Evolutionary conservation across 2,797 vertebrate species (phyloP), one percentile per base, ranked within the genome.

Genomic region (Siniperca scherzeri): DNA sequence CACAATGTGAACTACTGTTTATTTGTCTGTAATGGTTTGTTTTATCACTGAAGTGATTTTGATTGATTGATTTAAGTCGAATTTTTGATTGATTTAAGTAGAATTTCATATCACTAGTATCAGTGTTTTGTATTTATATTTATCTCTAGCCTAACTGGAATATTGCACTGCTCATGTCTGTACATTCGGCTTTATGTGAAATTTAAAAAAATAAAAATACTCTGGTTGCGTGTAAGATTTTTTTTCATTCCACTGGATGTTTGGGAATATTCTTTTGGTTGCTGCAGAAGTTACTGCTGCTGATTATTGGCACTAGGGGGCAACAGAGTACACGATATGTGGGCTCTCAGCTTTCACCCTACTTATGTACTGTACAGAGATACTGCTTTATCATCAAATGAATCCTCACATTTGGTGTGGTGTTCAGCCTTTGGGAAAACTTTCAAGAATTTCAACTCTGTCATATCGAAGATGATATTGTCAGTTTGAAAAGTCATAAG

Each of bases 111-210:
- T 71, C 42, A 50, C 12, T 53, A 33, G 0, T 76, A 25, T 74
- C 27, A 60, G 4, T 82, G 53, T 82, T 86, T 80, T 82, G 38
- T 86, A 75, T 78, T 69, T 82, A 17, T 83, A 33, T 90, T 77
- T 65, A 61, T 79, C 55, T 84, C 50, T 53, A 70, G n/a, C 33
- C 22, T 78, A 30, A 80, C 2, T 81, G 59, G 19, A 67, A 13
- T 22, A 10, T 80, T 75, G 30, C 38, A 83, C 56, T 82, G 56
- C 44, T 65, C 19, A 46, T 85, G 55, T 84, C 33, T 74, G 33
- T 38, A 73, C 69, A 66, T 87, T 85, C 7, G 14, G 78, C 74
- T 86, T 84, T 33, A 89, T 73, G 76, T 85, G 64, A 81, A 89
- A 90, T 90, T 19, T 19, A 86, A 92, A 91, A 65, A 73, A 62